These are phyloP conservation scores for Parthenolecanium corni DNA, from an alignment of 2,888 invertebrate species.

Conservation along the genomic window DNA sequence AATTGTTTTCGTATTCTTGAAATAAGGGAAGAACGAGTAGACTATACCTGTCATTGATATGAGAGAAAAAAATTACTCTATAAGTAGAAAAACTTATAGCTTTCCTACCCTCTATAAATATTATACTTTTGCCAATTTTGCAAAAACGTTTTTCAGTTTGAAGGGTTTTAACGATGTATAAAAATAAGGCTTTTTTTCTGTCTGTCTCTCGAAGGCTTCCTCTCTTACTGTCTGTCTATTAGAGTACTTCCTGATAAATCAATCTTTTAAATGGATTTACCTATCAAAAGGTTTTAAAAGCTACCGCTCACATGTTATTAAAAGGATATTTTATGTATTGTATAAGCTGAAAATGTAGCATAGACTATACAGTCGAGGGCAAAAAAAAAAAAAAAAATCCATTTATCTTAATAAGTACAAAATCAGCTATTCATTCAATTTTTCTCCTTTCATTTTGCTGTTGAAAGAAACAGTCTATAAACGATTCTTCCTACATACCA, in stretches of 20 bases:
- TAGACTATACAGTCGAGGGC: neutral
- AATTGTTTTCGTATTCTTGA: too few species aligned
- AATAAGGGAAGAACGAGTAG: too few species aligned
- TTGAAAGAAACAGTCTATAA: neutral
- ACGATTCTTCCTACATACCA: neutral
- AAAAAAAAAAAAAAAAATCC: slow-evolving; percentile 15
- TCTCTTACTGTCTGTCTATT: neutral
- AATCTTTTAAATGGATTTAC: slow-evolving; percentile 28
- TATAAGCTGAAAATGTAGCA: slow-evolving; percentile 3
- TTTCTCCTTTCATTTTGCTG: neutral
- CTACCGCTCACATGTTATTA: slow-evolving; percentile 19
- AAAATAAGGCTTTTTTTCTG: slow-evolving; percentile 10
- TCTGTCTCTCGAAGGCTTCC: neutral
- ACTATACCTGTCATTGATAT: neutral
- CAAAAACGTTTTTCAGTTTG: slow-evolving; percentile 22
- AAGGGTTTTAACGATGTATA: slow-evolving; percentile 23
- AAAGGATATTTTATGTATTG: slow-evolving; percentile 8
- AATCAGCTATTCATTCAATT: neutral
- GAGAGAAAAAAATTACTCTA: neutral
- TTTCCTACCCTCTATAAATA: neutral
- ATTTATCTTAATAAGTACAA: slow-evolving; percentile 24
- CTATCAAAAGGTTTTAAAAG: slow-evolving; percentile 28
- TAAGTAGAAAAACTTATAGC: too few species aligned
- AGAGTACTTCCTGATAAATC: slow-evolving; percentile 26
- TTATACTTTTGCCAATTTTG: slow-evolving; percentile 21